These are phyloP conservation scores for Dasyornis broadbenti DNA, from an alignment of 2,113 vertebrate species.

Conservation along the genomic window DNA sequence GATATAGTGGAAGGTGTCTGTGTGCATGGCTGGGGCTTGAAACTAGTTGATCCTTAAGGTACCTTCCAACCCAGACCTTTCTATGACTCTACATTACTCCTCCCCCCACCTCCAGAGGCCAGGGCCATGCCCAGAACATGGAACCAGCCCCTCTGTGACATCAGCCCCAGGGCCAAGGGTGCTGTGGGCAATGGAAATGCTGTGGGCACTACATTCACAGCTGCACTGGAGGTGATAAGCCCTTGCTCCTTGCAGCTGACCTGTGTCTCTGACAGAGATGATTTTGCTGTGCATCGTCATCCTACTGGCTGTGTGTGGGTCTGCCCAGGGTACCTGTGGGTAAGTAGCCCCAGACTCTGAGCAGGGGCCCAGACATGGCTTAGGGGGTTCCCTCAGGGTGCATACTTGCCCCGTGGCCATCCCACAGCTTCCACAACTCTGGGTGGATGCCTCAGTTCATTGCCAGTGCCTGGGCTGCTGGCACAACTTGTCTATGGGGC, in stretches of 20 bases:
- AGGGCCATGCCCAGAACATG: not conserved
- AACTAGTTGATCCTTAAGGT: not conserved
- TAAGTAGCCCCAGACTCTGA: not conserved
- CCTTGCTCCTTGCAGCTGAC: not conserved
- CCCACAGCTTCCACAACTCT: not conserved
- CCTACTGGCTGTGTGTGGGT: not conserved
- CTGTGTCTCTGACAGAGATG: not conserved
- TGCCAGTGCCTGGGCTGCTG: not conserved
- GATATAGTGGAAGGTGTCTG: not conserved
- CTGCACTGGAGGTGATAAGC: not conserved
- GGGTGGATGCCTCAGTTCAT: not conserved
- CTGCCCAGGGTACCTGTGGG: not conserved
- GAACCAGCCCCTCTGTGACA: not conserved
- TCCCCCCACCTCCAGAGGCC: not conserved
- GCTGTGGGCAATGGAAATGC: rapidly evolving
- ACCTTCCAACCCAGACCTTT: not conserved
- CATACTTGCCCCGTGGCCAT: rapidly evolving
- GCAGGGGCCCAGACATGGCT: not conserved
- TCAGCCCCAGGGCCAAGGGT: not conserved
- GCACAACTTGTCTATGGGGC: not conserved
- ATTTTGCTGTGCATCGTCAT: not conserved
- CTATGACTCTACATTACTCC: not conserved
- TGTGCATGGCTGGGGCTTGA: not conserved
- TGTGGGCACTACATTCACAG: not conserved
- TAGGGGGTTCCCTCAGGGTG: too few species aligned